Evolutionary conservation across 2,797 vertebrate genomes (phyloP), one percentile per base, ranked within the genome.

Genomic region (Rhinoraja longicauda): DNA sequence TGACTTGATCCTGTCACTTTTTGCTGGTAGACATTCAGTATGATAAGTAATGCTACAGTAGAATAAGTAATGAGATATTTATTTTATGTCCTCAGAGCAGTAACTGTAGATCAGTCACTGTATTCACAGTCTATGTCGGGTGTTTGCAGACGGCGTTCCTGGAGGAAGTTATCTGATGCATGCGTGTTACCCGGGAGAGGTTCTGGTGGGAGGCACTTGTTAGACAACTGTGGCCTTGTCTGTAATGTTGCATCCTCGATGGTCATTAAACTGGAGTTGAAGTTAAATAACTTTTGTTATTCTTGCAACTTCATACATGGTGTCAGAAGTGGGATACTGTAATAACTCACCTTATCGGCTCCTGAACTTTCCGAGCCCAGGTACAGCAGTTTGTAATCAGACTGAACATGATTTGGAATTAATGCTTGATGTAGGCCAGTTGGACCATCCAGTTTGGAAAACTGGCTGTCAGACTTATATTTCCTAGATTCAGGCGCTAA

Each of bases 341-440:
- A 7, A 21, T 13, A 92, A 62, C 93, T 93, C 95, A 98, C 98
- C 97, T 97, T 94, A 96, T 90, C 39, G 96, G 97, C 92, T 97
- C 96, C 94, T 97, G 96, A 93, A 97, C 94, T 95, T 96, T 96
- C 95, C 96, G 97, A 79, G 97, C 93, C 96, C 95, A 96, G 93
- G 93, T 96, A 96, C 96, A 98, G 95, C 97, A 98, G 94, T 97
- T 97, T 94, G 96, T 96, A 93, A 98, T 95, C 86, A 97, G 95
- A 94, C 96, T 97, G 96, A 98, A 97, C 98, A 98, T 98, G 94
- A 95, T 97, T 95, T 93, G 93, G 93, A 53, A 17, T 73, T 4
- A 29, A 10, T 8, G 64, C 4, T 62, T 21, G 88, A 36, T 26
- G 88, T 19, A 45, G 90, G 39, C 32, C 9, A 32, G 17, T 7